Percentiles rank a stretch among this genome's conserved stretches.
phyloP scores from a whole-genome alignment of 2,888 invertebrate genomes.

The Polymixis lichenea region DNA sequence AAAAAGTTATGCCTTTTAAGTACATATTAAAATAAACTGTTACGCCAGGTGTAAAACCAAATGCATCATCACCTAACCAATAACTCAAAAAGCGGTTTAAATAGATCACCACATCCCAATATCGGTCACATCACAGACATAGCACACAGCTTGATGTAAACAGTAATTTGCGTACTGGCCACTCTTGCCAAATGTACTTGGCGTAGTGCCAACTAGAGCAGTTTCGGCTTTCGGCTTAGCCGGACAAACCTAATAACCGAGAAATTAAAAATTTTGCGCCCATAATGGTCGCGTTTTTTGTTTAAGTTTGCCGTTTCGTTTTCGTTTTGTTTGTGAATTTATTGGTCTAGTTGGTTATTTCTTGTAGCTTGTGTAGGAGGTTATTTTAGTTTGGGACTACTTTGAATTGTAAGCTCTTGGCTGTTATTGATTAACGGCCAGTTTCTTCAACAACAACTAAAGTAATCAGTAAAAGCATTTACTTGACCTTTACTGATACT shows the following conservation, averaged over 20 bases:
- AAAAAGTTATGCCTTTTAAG: too few relatives aligned
- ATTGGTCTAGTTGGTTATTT: constrained; percentile 31
- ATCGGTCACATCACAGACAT: constrained; percentile 41
- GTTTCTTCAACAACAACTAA: too few relatives aligned
- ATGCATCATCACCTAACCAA: background rate
- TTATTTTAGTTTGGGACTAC: background rate
- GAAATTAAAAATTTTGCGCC: constrained; percentile 70
- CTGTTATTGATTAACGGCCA: constrained; percentile 9
- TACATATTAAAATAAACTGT: too few relatives aligned
- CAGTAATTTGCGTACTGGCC: constrained; percentile 79
- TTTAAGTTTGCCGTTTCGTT: constrained; percentile 48
- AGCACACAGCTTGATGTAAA: constrained; percentile 72
- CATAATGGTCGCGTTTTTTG: constrained; percentile 52
- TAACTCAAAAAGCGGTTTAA: constrained; percentile 50
- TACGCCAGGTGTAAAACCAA: background rate
- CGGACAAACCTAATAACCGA: constrained; percentile 71
- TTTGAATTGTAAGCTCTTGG: background rate
- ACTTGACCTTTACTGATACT: too few relatives aligned
- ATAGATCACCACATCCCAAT: constrained; percentile 43
- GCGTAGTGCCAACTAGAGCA: constrained; percentile 76
- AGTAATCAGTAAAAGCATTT: too few relatives aligned
- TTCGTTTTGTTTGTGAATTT: constrained; percentile 43
- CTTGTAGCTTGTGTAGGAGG: constrained; percentile 4
- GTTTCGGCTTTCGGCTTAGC: constrained; percentile 59
- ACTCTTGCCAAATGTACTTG: constrained; percentile 81